A percentile compares a stretch with the other conserved stretches of the same genome.
Conservation (phyloP, 2,113 vertebrate genomes). For the Nanorana parkeri region DNA sequence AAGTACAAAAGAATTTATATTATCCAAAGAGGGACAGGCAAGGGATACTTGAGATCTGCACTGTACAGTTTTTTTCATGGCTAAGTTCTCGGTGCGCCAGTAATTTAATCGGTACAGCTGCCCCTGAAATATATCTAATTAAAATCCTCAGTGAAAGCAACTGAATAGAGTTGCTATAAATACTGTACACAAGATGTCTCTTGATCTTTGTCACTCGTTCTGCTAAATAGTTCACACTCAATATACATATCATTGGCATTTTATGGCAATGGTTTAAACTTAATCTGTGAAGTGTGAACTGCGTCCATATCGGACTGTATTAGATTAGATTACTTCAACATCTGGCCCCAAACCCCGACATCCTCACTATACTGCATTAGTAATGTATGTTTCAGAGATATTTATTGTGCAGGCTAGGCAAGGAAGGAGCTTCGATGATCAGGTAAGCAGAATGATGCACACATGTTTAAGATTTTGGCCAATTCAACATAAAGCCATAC, state of each 20-base stretch:
- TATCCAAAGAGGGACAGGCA: not conserved
- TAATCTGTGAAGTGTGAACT: not conserved
- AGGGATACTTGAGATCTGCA: not conserved
- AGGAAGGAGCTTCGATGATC: too few species aligned
- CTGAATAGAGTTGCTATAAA: conserved; percentile 32
- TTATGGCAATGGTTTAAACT: not conserved
- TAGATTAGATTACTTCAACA: too few species aligned
- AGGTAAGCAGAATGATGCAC: too few species aligned
- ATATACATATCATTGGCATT: too few species aligned
- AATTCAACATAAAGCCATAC: too few species aligned
- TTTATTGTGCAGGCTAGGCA: too few species aligned
- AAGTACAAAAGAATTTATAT: too few species aligned
- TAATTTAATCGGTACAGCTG: conserved; percentile 21
- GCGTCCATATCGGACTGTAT: too few species aligned
- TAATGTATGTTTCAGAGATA: too few species aligned
- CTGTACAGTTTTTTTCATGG: not conserved
- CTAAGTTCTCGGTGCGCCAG: not conserved
- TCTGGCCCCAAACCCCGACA: too few species aligned
- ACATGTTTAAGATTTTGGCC: too few species aligned
- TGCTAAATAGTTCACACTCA: not conserved
- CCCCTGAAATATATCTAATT: not conserved
- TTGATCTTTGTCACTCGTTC: not conserved
- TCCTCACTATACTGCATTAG: too few species aligned
- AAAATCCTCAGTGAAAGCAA: conserved; percentile 22
- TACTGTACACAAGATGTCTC: conserved; percentile 1